phyloP scores from a whole-genome alignment of 1,140 invertebrate species.

The Limonius californicus region DNA sequence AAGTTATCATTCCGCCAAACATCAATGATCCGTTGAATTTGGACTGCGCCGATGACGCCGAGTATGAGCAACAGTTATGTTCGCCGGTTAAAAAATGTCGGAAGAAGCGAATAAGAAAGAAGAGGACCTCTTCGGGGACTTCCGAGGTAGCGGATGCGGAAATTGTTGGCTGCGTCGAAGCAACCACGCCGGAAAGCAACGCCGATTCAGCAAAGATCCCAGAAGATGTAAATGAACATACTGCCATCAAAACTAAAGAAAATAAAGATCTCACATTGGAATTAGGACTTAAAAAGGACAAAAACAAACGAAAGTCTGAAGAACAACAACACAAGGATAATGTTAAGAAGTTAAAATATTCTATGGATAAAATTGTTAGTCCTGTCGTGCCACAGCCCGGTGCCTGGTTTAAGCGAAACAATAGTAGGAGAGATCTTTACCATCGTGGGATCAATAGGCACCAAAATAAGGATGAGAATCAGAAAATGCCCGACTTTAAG shows the following conservation, averaged over 20 bases:
- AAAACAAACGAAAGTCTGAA: slow-evolving; percentile 36
- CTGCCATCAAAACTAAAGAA: slow-evolving; percentile 15
- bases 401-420: slow-evolving; percentile 60
- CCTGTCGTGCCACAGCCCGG: slow-evolving; percentile 87
- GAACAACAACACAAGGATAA: slow-evolving; percentile 46
- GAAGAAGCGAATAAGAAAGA: slow-evolving; percentile 55
- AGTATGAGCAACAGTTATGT: slow-evolving; percentile 70
- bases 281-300: slow-evolving; percentile 21
- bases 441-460: slow-evolving; percentile 27
- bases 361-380: slow-evolving; percentile 87
- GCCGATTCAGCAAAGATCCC: slow-evolving; percentile 44
- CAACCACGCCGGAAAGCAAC: slow-evolving; percentile 40
- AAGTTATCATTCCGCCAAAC: slow-evolving; percentile 90
- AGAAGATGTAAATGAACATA: slow-evolving; percentile 23
- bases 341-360: slow-evolving; percentile 58
- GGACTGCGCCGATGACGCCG: slow-evolving; percentile 73
- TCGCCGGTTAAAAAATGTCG: slow-evolving; percentile 60
- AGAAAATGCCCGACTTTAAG: slow-evolving; percentile 64
- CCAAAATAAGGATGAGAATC: slow-evolving; percentile 34
- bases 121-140: slow-evolving; percentile 55
- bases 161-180: slow-evolving; percentile 36
- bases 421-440: slow-evolving; percentile 33
- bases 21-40: slow-evolving; percentile 88
- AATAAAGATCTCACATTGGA: slow-evolving; percentile 19
- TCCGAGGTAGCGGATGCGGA: slow-evolving; percentile 46